Base-by-base conservation (phyloP, 2,888 invertebrate species). In the Sepioteuthis lessoniana region DNA sequence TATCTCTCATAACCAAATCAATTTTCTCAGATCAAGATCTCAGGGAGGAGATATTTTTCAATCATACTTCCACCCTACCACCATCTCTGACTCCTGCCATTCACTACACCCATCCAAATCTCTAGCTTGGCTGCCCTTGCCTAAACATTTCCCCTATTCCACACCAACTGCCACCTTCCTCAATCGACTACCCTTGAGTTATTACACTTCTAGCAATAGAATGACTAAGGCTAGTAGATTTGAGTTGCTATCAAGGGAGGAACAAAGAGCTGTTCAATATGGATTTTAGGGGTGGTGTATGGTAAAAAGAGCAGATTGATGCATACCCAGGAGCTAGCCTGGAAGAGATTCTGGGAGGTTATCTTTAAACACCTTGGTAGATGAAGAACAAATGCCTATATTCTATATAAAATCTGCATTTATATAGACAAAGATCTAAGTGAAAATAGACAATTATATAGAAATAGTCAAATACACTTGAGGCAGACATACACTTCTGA, bases 11-110 rank as follows among this genome's bases (percentile, higher is more conserved):
- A 76, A 76, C n/a, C 35, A 76, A 76, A 76, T 76, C 76, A 76
- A 76, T 76, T 76, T 76, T 76, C 76, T 76, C 76, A 76, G 76
- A 76, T 76, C 76, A 76, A 76, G 76, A 76, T 76, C 76, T n/a
- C 76, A 76, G 76, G 16, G 76, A 76, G 76, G 76, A 76, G 76
- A 76, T 76, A 76, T 76, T 76, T 76, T 76, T 76, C 76, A 76
- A 76, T 76, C 76, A 76, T 76, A 10, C 35, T 35, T n/a, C 16
- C 13, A 76, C 35, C 76, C 76, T 35, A 35, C 19, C n/a, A 25
- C 16, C n/a, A 76, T n/a, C 76, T 31, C 76, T n/a, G 76, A 8
- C 76, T 76, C 76, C 3, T 35, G 10, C 16, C 35, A 76, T 76
- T 76, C 35, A 76, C n/a, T n/a, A 76, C n/a, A 3, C 35, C n/a